Base-by-base conservation (phyloP, 2,888 invertebrate species). In the Pterobdella sp. region DNA sequence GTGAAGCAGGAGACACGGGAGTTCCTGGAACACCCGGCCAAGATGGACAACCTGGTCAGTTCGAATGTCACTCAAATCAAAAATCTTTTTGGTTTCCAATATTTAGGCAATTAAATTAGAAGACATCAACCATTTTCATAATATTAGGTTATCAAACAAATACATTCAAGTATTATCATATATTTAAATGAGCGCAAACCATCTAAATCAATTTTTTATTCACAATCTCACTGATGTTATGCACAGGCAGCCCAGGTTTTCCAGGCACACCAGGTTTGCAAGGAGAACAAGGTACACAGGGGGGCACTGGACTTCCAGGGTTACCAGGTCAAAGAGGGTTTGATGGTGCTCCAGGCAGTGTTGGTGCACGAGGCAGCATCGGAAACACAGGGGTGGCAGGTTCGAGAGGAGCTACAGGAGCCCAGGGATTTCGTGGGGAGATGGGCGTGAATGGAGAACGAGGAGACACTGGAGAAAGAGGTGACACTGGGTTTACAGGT, bases 1-100 rank as follows among this genome's bases (percentile, higher is more conserved):
- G 75, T 66, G 68, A 56, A 31, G 26, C 31, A 32, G 75, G 75
- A 35, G 56, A 49, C 29, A 37, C 66, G 34, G 73, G 75, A 37
- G 10, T 4, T 2, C 32, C 18, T 36, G 73, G 73, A 1, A 32
- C 22, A 31, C 4, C 14, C 32, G 65, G 65, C 4, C 4, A 22
- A 3, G 35, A 18, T 65, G 65, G 65, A 32, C 34, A 34, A 18
- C 65, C 65, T 31, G 65, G 65, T 65, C 7, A 42, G 7, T 14
- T 42, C 49, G 7, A 14, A 14, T 42, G 18, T 3, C 18, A 56
- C 18, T 26, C n/a, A 22, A 56, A 42, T 42, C 7, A 42, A 42
- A 14, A 42, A 14, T 42, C 7, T 42, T 42, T 42, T 14, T n/a
- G n/a, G n/a, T n/a, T n/a, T n/a, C n/a, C n/a, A n/a, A n/a, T n/a